Evolutionary conservation across 2,888 invertebrate species (phyloP).

Genomic region (Podotricha telesiphe): DNA sequence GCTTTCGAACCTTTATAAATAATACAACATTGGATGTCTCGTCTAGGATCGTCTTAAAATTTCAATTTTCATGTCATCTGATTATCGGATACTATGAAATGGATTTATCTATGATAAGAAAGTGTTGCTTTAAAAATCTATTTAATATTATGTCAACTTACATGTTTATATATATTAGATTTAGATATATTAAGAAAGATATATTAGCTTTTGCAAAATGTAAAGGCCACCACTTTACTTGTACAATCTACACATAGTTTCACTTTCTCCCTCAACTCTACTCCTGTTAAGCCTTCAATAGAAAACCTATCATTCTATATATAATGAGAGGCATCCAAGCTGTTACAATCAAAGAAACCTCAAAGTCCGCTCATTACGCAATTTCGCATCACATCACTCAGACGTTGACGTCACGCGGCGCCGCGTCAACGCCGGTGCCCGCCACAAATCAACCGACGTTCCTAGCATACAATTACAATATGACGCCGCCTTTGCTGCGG

Average conservation of each 20-base stretch:
- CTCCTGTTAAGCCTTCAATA: not conserved
- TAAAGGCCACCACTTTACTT: no score
- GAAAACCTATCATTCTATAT: not conserved
- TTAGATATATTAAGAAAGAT: no score
- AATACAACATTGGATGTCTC: conserved; percentile 37
- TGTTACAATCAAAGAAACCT: conserved; percentile 34
- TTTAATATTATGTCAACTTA: no score
- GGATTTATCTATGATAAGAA: not conserved
- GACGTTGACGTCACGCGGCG: conserved; percentile 53
- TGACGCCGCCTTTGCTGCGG: conserved; percentile 50
- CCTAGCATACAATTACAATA: conserved; percentile 53
- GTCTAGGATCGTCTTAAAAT: conserved; percentile 26
- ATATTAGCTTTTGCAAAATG: no score
- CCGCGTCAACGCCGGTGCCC: conserved; percentile 53
- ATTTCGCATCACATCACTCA: conserved; percentile 43
- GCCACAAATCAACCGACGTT: conserved; percentile 57
- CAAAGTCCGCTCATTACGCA: conserved; percentile 43
- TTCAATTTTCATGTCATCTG: conserved; percentile 25
- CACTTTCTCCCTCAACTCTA: not conserved
- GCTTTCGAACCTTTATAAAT: conserved; percentile 43
- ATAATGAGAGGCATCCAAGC: conserved; percentile 8
- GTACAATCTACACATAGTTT: no score
- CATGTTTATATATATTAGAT: no score
- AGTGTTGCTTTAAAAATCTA: no score
- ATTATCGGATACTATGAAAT: not conserved